phyloP scores from a whole-genome alignment of 2,113 vertebrate genomes.

The Mixornis gularis region DNA sequence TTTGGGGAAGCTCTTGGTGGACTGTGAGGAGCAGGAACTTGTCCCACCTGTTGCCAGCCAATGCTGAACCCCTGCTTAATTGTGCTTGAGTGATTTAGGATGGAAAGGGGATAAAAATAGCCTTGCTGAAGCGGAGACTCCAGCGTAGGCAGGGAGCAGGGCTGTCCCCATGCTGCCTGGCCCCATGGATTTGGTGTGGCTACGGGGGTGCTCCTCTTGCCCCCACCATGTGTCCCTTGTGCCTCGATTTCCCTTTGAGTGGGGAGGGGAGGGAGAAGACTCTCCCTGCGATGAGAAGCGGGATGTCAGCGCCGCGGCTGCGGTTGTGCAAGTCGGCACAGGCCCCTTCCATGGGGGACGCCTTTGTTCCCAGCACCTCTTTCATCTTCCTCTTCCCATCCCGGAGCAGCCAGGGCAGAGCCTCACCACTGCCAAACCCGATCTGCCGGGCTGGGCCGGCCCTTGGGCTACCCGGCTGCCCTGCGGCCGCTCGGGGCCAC shows the following conservation, averaged over 20 bases:
- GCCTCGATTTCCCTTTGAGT: neutral
- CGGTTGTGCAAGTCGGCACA: slow-evolving; percentile 4
- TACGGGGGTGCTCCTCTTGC: neutral
- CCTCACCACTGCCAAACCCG: neutral
- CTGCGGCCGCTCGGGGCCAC: accelerated
- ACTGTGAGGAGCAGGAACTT: neutral
- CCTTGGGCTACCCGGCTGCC: accelerated
- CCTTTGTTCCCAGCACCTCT: slow-evolving; percentile 19
- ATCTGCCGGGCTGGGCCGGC: neutral
- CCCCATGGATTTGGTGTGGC: accelerated
- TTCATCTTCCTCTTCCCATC: slow-evolving; percentile 40
- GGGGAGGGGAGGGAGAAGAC: neutral
- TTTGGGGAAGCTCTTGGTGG: neutral
- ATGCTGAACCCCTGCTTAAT: neutral
- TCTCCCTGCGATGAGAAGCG: neutral
- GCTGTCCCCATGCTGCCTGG: neutral
- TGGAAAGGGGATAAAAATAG: neutral
- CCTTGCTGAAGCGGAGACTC: neutral
- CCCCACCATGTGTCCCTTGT: accelerated
- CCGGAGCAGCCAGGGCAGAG: neutral
- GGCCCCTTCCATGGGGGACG: neutral
- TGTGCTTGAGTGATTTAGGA: neutral
- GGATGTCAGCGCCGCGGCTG: neutral
- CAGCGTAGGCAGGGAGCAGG: accelerated
- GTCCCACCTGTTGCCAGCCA: neutral